Evolutionary conservation across 2,113 vertebrate species (phyloP), one percentile per base, ranked within the genome.

Genomic region (Cyphomyrus plagiostoma): DNA sequence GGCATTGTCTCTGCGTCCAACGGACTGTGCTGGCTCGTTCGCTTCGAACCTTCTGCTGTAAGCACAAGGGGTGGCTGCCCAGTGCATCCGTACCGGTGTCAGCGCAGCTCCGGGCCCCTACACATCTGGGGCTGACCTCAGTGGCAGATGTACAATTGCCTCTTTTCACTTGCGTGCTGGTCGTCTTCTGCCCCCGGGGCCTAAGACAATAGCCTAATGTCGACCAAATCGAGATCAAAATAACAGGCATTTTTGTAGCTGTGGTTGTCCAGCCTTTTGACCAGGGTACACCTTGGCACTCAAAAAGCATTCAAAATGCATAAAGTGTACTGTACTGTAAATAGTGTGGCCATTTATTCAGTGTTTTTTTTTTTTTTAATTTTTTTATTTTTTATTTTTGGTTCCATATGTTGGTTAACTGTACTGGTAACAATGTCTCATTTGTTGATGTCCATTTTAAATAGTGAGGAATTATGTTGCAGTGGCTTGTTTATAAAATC

Each of bases 41-140:
- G 53, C 26, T 53, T 2, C 82, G 8, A 46, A 46, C 82, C 45
- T 23, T 46, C 45, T 45, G 82, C 82, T 46, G 82, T 84, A 84
- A 84, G 19, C 82, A 23, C 8, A 21, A 46, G 15, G 15, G 4
- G 35, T 42, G 35, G 19, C 21, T 48, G 39, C 82, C 39, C 42
- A 21, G 8, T 46, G 94, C 95, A 92, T 93, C 94, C 92, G 95
- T 96, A 95, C 93, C 94, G 95, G 95, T 96, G 96, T 96, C 96
- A 94, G 96, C 96, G 94, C 35, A 8, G 93, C 90, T 94, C 93
- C 93, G 89, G 39, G 23, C 82, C 82, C 39, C 45, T 95, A 94
- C 95, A 92, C 95, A 98, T 97, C 97, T 98, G 96, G 93, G 93
- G 91, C 91, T 95, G 95, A 96, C 95, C 94, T 95, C 93, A 96